Base-by-base conservation (phyloP, 2,888 invertebrate genomes). In the Pandemis corylana region DNA sequence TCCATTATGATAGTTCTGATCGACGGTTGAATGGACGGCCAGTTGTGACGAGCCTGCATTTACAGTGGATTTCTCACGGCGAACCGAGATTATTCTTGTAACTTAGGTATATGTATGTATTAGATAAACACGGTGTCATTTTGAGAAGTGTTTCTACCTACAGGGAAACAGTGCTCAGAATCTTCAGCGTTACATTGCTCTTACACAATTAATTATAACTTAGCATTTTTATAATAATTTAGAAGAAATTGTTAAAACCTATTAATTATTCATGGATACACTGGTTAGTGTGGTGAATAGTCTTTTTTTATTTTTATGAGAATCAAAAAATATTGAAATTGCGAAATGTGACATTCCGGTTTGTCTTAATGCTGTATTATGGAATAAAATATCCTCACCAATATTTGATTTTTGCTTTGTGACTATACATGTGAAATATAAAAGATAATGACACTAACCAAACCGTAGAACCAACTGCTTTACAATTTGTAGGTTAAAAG, bases 311-410 rank as follows among this genome's bases (percentile, higher is more conserved):
- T 91, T 93, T 92, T 92, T 90, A 91, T 89, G 89, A 85, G 87
- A 89, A 91, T 89, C 89, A 84, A 89, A 87, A 85, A 87, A 81
- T 87, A 88, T 89, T 90, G 87, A 89, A 88, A 89, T 89, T 91
- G 89, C 89, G 89, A 90, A 87, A 91, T 94, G 93, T 93, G 94
- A 94, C 94, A 94, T 94, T 94, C 94, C 94, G 94, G 94, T 94
- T 94, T 94, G 93, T 94, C 94, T 94, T 93, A 89, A 85, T 92
- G 94, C 94, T 94, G 94, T 94, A 93, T 94, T 94, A 94, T 93
- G 94, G 94, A 94, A 94, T 94, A 94, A 94, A 94, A 93, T 94
- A 94, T 94, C 94, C 94, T 94, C 93, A 94, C 93, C 88, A 91
- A 92, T 84, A 81, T 87, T 85, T 85, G 87, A 88, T 89, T 89